Percentiles rank a stretch among this genome's conserved stretches.
Conservation (phyloP, 2,113 vertebrate species). For the Urocynchramus pylzowi region DNA sequence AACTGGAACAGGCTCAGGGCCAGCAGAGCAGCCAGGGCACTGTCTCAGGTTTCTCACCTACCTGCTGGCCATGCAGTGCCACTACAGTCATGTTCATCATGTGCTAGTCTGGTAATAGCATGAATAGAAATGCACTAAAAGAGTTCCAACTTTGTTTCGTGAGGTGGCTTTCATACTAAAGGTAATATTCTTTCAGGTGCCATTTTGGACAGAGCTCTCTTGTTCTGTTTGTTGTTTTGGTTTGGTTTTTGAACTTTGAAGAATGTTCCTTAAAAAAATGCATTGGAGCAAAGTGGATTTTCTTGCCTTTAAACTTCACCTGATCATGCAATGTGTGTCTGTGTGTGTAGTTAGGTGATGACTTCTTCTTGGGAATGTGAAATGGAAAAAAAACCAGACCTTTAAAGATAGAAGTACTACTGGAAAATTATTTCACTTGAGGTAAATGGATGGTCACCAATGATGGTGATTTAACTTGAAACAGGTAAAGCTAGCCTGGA, state of each 20-base stretch:
- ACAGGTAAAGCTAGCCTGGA: neutral
- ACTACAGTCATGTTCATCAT: neutral
- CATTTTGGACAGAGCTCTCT: neutral
- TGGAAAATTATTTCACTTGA: neutral
- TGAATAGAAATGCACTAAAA: neutral
- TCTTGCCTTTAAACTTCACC: neutral
- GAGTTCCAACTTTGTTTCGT: neutral
- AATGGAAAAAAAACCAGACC: neutral
- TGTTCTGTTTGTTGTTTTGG: neutral
- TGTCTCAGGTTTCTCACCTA: neutral
- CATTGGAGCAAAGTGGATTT: neutral
- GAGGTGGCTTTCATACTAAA: neutral
- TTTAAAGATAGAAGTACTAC: neutral
- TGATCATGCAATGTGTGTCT: neutral
- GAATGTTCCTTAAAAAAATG: neutral
- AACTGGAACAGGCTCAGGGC: neutral
- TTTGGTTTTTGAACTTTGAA: neutral
- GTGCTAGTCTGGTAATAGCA: neutral
- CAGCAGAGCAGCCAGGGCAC: neutral
- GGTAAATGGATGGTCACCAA: neutral
- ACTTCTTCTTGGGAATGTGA: neutral
- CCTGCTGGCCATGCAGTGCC: neutral
- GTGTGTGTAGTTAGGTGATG: neutral
- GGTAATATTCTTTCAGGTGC: neutral
- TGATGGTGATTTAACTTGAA: neutral